Evolutionary conservation across 2,113 vertebrate species (phyloP).

Genomic region (Thermophis baileyi): DNA sequence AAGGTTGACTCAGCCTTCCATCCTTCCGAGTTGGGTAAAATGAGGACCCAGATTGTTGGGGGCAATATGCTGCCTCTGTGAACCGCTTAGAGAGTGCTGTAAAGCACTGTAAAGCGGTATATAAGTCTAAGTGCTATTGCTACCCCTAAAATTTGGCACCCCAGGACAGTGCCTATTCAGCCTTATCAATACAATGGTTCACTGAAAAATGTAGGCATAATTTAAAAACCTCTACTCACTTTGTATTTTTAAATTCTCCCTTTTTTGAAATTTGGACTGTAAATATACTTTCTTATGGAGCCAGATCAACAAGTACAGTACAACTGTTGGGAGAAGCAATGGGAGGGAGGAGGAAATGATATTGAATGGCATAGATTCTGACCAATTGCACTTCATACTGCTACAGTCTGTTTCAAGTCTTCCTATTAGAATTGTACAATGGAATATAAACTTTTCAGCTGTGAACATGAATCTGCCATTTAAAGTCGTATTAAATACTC

Average conservation of each 20-base stretch:
- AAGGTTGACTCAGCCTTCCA: too few relatives aligned
- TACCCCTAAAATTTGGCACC: background rate
- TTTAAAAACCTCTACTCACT: background rate
- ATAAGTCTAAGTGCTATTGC: too few relatives aligned
- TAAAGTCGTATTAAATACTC: background rate
- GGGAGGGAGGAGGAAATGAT: background rate
- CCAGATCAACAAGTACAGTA: background rate
- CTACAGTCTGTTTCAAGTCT: background rate
- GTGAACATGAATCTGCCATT: background rate
- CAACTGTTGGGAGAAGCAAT: background rate
- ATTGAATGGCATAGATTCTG: background rate
- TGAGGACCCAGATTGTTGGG: too few relatives aligned
- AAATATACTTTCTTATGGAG: background rate
- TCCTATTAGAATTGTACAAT: background rate
- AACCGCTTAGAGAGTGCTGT: too few relatives aligned
- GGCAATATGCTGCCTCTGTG: too few relatives aligned
- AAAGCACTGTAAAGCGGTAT: too few relatives aligned
- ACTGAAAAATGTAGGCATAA: background rate
- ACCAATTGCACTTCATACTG: background rate
- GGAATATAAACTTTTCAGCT: background rate
- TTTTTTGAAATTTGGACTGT: background rate
- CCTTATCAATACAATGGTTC: background rate
- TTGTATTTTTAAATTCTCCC: background rate
- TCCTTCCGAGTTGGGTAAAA: too few relatives aligned
- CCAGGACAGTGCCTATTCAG: background rate